Conservation (phyloP, 2,888 invertebrate genomes). For the Campoplex nolae region DNA sequence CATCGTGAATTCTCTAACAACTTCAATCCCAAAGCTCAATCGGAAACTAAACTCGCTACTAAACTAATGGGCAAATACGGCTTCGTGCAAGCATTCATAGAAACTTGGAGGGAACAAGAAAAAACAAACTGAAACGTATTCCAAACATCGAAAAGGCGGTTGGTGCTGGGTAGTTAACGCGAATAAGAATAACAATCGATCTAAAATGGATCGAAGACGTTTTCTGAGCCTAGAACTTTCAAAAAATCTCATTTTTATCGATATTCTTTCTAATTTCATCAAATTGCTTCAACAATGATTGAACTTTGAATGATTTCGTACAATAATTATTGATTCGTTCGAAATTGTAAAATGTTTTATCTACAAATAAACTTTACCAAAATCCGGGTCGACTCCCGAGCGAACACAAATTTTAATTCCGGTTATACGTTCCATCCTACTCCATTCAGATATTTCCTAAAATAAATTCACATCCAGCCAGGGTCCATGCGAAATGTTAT, state of each 20-base stretch:
- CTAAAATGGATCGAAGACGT: neutral
- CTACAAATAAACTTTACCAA: neutral
- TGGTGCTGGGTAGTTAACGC: neutral
- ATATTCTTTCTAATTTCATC: too few relatives aligned
- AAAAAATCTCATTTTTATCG: neutral
- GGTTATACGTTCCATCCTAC: neutral
- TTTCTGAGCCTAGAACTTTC: neutral
- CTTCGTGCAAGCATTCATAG: neutral
- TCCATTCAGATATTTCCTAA: neutral
- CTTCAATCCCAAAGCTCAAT: neutral
- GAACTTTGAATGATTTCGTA: neutral
- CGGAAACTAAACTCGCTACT: constrained; percentile 21
- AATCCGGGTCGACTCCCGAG: neutral
- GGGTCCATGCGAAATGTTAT: neutral
- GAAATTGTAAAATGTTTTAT: neutral
- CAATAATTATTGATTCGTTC: neutral
- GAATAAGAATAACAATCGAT: neutral
- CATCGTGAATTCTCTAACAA: neutral
- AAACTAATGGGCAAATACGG: neutral
- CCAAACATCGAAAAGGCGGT: neutral
- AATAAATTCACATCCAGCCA: neutral
- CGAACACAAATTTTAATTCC: neutral
- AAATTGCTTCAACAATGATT: neutral
- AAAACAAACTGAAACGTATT: neutral
- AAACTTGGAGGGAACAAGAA: neutral